Conservation (phyloP, 1,140 invertebrate species). For the Drosophila nannoptera region DNA sequence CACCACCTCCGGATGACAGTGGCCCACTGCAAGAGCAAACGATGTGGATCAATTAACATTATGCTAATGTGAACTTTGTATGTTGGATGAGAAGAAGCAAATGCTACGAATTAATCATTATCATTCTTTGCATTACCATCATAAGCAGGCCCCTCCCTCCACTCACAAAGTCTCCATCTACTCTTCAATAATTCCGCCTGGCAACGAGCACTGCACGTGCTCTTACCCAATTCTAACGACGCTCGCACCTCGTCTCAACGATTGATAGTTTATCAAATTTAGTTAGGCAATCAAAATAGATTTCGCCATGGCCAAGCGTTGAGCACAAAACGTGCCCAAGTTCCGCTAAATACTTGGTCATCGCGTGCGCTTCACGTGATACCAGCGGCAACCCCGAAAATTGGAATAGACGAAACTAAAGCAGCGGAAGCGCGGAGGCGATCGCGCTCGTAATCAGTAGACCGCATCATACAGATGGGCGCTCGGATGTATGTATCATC, state of each 20-base stretch:
- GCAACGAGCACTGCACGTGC: neutral
- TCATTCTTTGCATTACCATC: too few relatives aligned
- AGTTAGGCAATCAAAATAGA: slow-evolving; percentile 4
- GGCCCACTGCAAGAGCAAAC: slow-evolving; percentile 88
- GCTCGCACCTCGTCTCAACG: neutral
- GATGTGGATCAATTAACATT: neutral
- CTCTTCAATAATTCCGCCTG: neutral
- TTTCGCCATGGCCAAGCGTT: slow-evolving; percentile 31
- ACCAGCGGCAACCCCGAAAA: neutral
- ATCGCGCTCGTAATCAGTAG: neutral
- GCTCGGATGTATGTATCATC: neutral
- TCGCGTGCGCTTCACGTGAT: slow-evolving; percentile 57
- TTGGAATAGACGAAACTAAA: too few relatives aligned
- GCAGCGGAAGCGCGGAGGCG: too few relatives aligned
- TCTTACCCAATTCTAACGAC: slow-evolving; percentile 8
- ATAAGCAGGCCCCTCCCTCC: too few relatives aligned
- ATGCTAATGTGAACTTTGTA: neutral
- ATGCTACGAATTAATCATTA: too few relatives aligned
- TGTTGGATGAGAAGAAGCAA: too few relatives aligned
- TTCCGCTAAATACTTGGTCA: neutral
- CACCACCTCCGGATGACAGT: slow-evolving; percentile 97
- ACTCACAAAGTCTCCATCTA: too few relatives aligned
- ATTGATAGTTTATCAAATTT: neutral
- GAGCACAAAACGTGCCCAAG: slow-evolving; percentile 9
- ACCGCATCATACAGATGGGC: neutral